Conservation (phyloP, 2,113 vertebrate genomes). For the Bufo gargarizans region DNA sequence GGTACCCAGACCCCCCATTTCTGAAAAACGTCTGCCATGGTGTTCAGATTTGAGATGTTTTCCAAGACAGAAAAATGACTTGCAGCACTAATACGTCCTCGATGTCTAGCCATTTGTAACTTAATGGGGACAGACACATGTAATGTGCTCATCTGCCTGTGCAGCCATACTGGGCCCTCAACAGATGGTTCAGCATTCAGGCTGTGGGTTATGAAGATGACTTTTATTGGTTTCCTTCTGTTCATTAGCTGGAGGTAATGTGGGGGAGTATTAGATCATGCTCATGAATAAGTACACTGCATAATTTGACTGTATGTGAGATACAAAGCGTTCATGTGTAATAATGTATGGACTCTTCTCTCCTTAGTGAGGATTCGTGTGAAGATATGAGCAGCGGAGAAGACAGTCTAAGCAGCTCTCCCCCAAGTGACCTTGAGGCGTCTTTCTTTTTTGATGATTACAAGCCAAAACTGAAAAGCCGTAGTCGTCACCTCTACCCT, state of each 20-base stretch:
- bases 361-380: slow-evolving; percentile 85
- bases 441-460: slow-evolving; percentile 84
- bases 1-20: too few species aligned
- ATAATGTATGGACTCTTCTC: not conserved
- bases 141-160: not conserved
- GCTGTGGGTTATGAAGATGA: too few species aligned
- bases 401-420: slow-evolving; percentile 87
- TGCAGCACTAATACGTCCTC: not conserved
- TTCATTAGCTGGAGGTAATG: not conserved
- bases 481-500: slow-evolving; percentile 56
- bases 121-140: too few species aligned
- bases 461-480: slow-evolving; percentile 70
- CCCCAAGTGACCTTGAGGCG: slow-evolving; percentile 80
- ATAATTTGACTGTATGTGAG: not conserved
- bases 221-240: not conserved
- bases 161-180: not conserved
- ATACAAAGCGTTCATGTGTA: not conserved
- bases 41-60: too few species aligned
- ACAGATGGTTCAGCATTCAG: not conserved
- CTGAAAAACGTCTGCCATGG: too few species aligned
- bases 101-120: too few species aligned
- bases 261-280: not conserved
- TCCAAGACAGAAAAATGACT: too few species aligned
- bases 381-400: slow-evolving; percentile 94
- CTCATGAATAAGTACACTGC: not conserved